Evolutionary conservation across 1,140 invertebrate species (phyloP).

Genomic region (Nasonia giraulti): DNA sequence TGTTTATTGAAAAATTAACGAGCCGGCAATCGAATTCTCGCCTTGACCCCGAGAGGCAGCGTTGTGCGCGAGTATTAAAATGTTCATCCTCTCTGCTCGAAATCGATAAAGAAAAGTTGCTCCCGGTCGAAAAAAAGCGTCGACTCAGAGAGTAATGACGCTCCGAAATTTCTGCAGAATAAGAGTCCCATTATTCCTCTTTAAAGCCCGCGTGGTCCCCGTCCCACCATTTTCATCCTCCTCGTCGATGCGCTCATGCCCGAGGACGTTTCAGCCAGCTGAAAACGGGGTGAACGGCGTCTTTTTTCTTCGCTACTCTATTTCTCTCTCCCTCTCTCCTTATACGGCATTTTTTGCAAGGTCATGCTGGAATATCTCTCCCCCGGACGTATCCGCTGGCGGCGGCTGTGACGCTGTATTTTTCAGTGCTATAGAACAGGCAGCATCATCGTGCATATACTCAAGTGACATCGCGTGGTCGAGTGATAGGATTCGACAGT

Average conservation of each 20-base stretch:
- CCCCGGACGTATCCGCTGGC: not conserved
- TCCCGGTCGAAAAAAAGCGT: not conserved
- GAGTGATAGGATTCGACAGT: too few species aligned
- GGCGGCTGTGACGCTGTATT: not conserved
- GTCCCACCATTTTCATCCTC: not conserved
- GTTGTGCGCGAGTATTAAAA: not conserved
- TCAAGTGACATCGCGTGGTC: too few species aligned
- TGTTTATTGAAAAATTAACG: not conserved
- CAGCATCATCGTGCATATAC: too few species aligned
- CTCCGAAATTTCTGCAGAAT: not conserved
- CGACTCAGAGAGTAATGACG: not conserved
- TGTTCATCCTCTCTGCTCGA: not conserved
- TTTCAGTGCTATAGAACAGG: not conserved
- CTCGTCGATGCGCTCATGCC: not conserved
- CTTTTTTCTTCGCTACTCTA: not conserved
- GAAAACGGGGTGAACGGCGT: not conserved
- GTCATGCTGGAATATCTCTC: not conserved
- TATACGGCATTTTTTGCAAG: not conserved
- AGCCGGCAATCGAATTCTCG: not conserved
- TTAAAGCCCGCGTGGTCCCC: not conserved
- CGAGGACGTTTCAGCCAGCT: not conserved
- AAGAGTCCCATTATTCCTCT: not conserved
- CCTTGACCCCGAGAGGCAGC: not conserved
- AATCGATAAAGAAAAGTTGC: not conserved
- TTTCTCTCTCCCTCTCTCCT: not conserved